Base-by-base conservation (phyloP, 2,888 invertebrate genomes). In the Caenorhabditis angaria region DNA sequence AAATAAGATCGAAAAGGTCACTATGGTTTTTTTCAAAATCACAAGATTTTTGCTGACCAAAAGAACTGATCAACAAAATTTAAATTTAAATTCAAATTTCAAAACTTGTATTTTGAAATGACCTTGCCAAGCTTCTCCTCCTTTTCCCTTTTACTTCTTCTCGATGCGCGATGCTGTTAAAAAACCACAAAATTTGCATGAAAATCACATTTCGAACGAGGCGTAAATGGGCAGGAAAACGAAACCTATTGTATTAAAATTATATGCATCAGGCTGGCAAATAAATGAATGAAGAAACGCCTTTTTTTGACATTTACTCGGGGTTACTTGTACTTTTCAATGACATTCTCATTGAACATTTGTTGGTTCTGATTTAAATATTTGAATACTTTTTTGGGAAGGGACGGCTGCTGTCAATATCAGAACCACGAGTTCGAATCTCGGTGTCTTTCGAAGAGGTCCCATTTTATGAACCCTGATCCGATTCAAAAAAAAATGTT, bases 111-210 rank as follows among this genome's bases (percentile, higher is more conserved):
- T 58, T 61, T 28, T 63, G 51, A 27, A 41, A 63, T 48, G 69
- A 70, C 69, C 69, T 70, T 70, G 61, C 69, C 64, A 51, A 61
- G 58, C 61, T 50, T 51, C 68, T 54, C 53, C 59, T 56, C 53
- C 50, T 25, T 32, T 27, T 28, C 41, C 55, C 22, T n/a, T 54
- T 57, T 27, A n/a, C 29, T 61, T 60, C 29, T 60, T 54, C 61
- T 47, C 55, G 54, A 18, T 41, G 41, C n/a, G n/a, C n/a, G n/a
- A 18, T 41, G 10, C 18, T 41, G 41, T 6, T 32, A 59, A 58
- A 61, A 67, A 62, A 62, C 63, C 63, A 64, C 64, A 70, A 61
- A 65, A 61, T 60, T 63, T 70, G 28, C 69, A 70, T 60, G 60
- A 70, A 70, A 64, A 32, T 28, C 24, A 56, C 35, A 54, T 58